Conservation (phyloP, 2,113 vertebrate genomes). For the Solea senegalensis region DNA sequence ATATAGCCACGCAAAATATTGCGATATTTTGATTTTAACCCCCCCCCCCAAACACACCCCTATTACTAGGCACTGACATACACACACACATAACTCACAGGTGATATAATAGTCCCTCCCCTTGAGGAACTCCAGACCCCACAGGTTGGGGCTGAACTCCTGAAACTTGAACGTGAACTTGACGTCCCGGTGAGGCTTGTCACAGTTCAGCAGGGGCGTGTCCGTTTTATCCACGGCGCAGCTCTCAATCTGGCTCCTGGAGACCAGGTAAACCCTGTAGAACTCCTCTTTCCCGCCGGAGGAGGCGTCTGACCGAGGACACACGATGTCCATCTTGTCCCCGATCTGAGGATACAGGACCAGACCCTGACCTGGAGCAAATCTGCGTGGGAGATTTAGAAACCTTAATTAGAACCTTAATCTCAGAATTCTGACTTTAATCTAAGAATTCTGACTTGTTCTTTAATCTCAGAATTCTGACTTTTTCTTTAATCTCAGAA, state of each 20-base stretch:
- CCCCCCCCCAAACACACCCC: too few relatives aligned
- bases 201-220: constrained; percentile 94
- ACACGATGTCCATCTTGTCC: constrained; percentile 99
- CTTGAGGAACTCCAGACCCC: constrained; percentile 97
- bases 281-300: constrained; percentile 89
- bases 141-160: constrained; percentile 98
- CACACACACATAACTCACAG: constrained; percentile 85
- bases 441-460: too few relatives aligned
- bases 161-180: constrained; percentile 99
- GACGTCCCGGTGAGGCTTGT: constrained; percentile 94
- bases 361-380: constrained; percentile 91
- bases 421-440: too few relatives aligned
- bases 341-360: constrained; percentile 97
- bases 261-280: constrained; percentile 96
- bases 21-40: too few relatives aligned
- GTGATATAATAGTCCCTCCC: constrained; percentile 97
- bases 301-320: constrained; percentile 90
- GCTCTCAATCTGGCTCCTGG: constrained; percentile 91
- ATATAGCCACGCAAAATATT: too few relatives aligned
- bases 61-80: too few relatives aligned
- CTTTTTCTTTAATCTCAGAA: too few relatives aligned
- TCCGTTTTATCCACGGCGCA: constrained; percentile 91
- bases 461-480: too few relatives aligned
- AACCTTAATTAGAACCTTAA: not conserved
- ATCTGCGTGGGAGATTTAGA: constrained; percentile 77